A percentile compares a stretch with the other conserved stretches of the same genome.
Evolutionary conservation across 2,797 vertebrate species (phyloP).

Genomic region (Scomberomorus guttatus): DNA sequence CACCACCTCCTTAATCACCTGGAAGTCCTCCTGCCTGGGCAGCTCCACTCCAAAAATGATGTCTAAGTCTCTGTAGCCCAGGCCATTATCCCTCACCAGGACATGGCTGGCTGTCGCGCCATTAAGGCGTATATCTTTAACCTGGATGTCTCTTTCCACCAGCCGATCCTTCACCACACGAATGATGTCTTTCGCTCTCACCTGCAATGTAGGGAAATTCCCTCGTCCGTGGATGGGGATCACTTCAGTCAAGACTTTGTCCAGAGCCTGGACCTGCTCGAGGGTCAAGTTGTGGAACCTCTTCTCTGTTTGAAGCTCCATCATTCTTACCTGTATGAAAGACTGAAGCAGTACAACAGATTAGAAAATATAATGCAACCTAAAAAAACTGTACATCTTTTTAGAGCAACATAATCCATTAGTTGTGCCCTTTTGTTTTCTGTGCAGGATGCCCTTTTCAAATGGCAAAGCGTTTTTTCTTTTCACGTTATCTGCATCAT

Average conservation of each 20-base stretch:
- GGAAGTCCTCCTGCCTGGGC: conserved; percentile 92
- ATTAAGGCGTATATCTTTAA: conserved; percentile 94
- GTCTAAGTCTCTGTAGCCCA: conserved; percentile 95
- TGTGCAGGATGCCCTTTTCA: conserved; percentile 30
- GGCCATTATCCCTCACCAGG: conserved; percentile 91
- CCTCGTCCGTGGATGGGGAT: conserved; percentile 96
- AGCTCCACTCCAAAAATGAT: conserved; percentile 96
- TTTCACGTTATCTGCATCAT: neutral
- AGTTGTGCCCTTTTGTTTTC: conserved; percentile 10
- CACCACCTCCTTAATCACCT: conserved; percentile 94
- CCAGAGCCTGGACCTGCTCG: conserved; percentile 93
- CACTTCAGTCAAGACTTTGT: conserved; percentile 93
- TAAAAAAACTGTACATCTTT: neutral
- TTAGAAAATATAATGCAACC: neutral
- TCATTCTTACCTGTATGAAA: conserved; percentile 66
- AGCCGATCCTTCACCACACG: conserved; percentile 92
- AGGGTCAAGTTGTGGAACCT: conserved; percentile 93
- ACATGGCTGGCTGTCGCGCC: conserved; percentile 96
- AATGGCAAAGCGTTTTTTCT: conserved; percentile 14
- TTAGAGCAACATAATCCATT: neutral
- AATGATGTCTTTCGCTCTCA: conserved; percentile 95
- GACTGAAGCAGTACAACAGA: neutral
- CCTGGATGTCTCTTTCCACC: conserved; percentile 88
- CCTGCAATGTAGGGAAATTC: conserved; percentile 96
- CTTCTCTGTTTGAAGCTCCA: conserved; percentile 77